Conservation (phyloP, 2,888 invertebrate species). For the Synergus umbraculus region DNA sequence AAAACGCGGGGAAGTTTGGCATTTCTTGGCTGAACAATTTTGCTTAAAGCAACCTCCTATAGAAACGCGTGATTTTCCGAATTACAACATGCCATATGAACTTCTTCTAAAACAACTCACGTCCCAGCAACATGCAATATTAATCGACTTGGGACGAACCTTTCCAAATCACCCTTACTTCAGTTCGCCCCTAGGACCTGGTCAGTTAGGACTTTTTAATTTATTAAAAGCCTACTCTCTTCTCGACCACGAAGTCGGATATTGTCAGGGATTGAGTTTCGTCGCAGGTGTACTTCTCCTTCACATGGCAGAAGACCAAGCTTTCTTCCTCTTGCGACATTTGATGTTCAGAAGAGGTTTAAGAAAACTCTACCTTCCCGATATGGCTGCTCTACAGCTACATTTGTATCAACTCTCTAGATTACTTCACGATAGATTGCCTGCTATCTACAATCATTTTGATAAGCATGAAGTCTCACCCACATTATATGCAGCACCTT, state of each 20-base stretch:
- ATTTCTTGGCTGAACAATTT: slow-evolving; percentile 91
- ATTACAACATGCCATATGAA: slow-evolving; percentile 88
- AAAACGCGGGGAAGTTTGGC: slow-evolving; percentile 94
- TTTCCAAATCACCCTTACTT: slow-evolving; percentile 97
- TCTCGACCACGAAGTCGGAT: slow-evolving; percentile 95
- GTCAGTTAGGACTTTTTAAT: slow-evolving; percentile 95
- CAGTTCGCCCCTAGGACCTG: slow-evolving; percentile 93
- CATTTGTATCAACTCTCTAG: slow-evolving; percentile 96
- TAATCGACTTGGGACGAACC: slow-evolving; percentile 95
- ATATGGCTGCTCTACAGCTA: slow-evolving; percentile 94
- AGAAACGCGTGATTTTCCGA: slow-evolving; percentile 84
- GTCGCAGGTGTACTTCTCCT: slow-evolving; percentile 95
- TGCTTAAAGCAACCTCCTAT: slow-evolving; percentile 85
- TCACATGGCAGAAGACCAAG: slow-evolving; percentile 95
- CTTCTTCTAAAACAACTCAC: slow-evolving; percentile 91
- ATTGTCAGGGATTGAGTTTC: slow-evolving; percentile 97
- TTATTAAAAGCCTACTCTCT: slow-evolving; percentile 97
- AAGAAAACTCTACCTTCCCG: slow-evolving; percentile 93
- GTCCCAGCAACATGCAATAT: slow-evolving; percentile 96
- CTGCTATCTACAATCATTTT: slow-evolving; percentile 91
- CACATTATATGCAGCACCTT: slow-evolving; percentile 96
- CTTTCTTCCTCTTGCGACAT: slow-evolving; percentile 92
- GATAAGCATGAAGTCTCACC: slow-evolving; percentile 94
- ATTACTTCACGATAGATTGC: slow-evolving; percentile 91
- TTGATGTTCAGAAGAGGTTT: slow-evolving; percentile 94